Evolutionary conservation across 2,113 vertebrate species (phyloP), one percentile per base, ranked within the genome.

Genomic region (Sorex araneus): DNA sequence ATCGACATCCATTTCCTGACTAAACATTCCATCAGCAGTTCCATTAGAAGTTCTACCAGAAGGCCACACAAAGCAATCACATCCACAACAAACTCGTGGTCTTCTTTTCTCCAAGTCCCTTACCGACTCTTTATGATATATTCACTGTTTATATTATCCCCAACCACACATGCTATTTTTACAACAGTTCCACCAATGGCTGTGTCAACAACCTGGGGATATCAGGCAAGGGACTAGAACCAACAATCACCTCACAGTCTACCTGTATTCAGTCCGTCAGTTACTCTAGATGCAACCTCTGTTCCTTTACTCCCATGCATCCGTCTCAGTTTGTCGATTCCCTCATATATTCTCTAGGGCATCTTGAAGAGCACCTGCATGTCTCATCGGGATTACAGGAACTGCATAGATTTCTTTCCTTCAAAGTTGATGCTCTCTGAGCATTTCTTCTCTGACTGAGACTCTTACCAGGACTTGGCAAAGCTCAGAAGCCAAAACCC

Each of bases 101-200:
- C 11, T 34, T 2, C 64, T 79, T 92, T 15, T 43, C 10, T 84
- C 75, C 10, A 89, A 81, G 75, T 82, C 16, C 50, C 34, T 84
- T 21, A 4, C 7, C 27, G 16, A 54, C 2, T 21, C 5, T 8
- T 32, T 86, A 25, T 60, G 45, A 40, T 30, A 76, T 73, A 63
- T 66, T 54, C 23, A 93, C 30, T 89, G 32, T 73, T n/a, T 85
- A 57, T 57, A 92, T 86, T 25, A 84, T 21, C 18, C 2, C 28
- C 89, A 27, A 67, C 8, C 80, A 36, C n/a, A 78, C 4, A 40
- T 40, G 40, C 57, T 66, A 28, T 23, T 70, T 76, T 54, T 83
- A 79, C 64, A 30, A 16, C 43, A 77, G 50, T 66, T 93, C 54
- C 45, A 40, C 30, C 91, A 87, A 89, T 27, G 25, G 15, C 11